Conservation (phyloP, 2,113 vertebrate species). For the Noctilio leporinus region DNA sequence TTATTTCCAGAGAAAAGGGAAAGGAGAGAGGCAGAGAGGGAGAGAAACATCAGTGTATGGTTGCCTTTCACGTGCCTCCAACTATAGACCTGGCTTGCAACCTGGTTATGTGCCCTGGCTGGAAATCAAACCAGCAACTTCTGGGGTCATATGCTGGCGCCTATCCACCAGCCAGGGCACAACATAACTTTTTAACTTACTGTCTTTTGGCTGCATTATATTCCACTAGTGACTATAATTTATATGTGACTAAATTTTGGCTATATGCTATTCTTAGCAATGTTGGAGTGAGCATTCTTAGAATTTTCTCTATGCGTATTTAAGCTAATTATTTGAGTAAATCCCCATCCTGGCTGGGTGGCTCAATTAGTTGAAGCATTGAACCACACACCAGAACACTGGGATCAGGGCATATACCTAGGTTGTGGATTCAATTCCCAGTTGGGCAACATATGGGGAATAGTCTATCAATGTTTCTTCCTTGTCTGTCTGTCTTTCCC, state of each 20-base stretch:
- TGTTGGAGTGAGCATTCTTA: neutral
- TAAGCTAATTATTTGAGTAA: neutral
- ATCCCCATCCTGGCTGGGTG: neutral
- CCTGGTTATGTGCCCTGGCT: too few relatives aligned
- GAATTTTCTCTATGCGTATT: neutral
- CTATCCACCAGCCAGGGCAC: too few relatives aligned
- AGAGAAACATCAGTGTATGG: too few relatives aligned
- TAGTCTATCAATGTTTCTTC: neutral
- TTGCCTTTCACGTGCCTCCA: too few relatives aligned
- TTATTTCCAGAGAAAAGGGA: too few relatives aligned
- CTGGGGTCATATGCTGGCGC: too few relatives aligned
- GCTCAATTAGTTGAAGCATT: neutral
- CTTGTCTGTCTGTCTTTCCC: neutral
- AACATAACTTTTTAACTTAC: neutral
- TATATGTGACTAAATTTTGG: neutral
- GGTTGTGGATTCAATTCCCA: neutral
- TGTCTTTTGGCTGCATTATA: neutral
- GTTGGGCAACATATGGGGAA: neutral
- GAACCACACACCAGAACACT: neutral
- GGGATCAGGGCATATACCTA: too few relatives aligned
- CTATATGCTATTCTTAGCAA: neutral
- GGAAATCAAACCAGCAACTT: too few relatives aligned
- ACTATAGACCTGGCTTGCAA: too few relatives aligned
- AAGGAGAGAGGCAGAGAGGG: too few relatives aligned
- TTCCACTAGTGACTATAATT: neutral